Evolutionary conservation across 2,113 vertebrate species (phyloP).

Genomic region (Zosterops lateralis): DNA sequence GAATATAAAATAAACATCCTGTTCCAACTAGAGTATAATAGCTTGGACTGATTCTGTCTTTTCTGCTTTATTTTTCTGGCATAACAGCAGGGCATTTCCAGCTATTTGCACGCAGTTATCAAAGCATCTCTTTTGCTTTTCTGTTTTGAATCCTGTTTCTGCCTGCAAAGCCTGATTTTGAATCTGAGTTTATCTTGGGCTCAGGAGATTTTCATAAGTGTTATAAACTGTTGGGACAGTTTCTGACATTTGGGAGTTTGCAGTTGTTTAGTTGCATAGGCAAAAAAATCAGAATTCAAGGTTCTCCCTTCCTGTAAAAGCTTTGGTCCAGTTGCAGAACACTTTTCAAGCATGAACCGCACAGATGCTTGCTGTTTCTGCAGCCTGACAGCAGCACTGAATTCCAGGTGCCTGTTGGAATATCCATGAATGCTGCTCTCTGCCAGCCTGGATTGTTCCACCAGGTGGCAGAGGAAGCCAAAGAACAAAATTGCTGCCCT

Average conservation of each 20-base stretch:
- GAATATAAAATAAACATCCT: background rate
- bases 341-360: fast-evolving
- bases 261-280: background rate
- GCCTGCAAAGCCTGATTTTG: background rate
- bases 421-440: background rate
- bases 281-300: background rate
- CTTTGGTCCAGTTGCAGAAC: background rate
- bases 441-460: background rate
- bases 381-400: fast-evolving
- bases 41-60: background rate
- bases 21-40: background rate
- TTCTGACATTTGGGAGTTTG: background rate
- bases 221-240: background rate
- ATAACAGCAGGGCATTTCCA: background rate
- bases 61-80: background rate
- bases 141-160: background rate
- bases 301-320: background rate
- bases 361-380: background rate
- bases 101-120: background rate
- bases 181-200: background rate
- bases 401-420: background rate
- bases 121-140: background rate
- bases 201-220: background rate
- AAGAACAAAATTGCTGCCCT: fast-evolving
- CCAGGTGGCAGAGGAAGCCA: conserved; percentile 38